These are phyloP conservation scores for Polymixis flavicincta DNA, from an alignment of 2,888 invertebrate genomes.

Conservation along the genomic window DNA sequence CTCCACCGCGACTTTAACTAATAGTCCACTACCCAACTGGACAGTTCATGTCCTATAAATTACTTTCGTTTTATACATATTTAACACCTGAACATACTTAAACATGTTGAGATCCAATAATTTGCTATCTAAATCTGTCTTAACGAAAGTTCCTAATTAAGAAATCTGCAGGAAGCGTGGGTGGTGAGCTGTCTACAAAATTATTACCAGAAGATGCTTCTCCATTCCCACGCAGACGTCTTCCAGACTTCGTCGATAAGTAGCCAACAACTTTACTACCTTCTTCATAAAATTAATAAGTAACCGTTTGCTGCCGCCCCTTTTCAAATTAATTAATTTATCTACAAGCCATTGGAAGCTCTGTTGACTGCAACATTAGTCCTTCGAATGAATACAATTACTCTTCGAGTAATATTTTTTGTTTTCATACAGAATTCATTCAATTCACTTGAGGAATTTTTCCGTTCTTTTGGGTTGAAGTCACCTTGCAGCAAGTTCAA, in stretches of 20 bases:
- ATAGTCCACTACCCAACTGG: conserved; percentile 34
- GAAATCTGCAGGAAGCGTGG: conserved; percentile 30
- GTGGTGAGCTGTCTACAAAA: conserved; percentile 39
- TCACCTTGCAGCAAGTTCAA: conserved; percentile 51
- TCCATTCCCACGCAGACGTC: conserved; percentile 44
- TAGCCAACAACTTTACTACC: conserved; percentile 17
- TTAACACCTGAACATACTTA: conserved; percentile 7
- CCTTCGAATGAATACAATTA: background rate
- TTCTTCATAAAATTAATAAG: conserved; percentile 11
- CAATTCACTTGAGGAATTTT: conserved; percentile 41
- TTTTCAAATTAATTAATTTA: background rate
- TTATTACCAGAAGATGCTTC: conserved; percentile 40
- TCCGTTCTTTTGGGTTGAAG: conserved; percentile 25
- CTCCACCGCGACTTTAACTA: conserved; percentile 45
- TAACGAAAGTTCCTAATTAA: conserved; percentile 35
- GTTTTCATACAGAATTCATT: conserved; percentile 41
- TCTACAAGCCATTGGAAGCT: conserved; percentile 1
- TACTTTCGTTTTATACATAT: conserved; percentile 31
- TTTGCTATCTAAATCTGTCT: conserved; percentile 13
- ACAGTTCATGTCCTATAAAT: conserved; percentile 35
- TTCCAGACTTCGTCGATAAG: conserved; percentile 26
- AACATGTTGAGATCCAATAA: conserved; percentile 25
- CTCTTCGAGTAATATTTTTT: conserved; percentile 28
- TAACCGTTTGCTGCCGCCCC: background rate
- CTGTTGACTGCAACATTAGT: background rate